phyloP scores from a whole-genome alignment of 1,140 invertebrate species.

The Telenomus remus region DNA sequence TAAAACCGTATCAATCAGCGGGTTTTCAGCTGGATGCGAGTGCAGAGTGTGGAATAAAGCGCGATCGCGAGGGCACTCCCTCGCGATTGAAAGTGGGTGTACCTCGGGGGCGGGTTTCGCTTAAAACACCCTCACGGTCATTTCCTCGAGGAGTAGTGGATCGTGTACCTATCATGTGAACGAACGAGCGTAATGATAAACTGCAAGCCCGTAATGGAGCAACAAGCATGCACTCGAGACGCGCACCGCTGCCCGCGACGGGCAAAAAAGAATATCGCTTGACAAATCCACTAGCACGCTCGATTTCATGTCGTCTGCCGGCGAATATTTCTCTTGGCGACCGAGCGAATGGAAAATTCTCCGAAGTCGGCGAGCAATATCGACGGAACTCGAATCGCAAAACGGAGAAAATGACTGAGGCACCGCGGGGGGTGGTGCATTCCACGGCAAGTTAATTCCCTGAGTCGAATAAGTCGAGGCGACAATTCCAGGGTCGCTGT shows the following conservation, averaged over 20 bases:
- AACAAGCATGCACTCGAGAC: constrained; percentile 22
- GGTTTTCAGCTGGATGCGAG: neutral
- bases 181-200: constrained; percentile 35
- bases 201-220: constrained; percentile 28
- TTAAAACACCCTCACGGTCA: constrained; percentile 6
- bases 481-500: constrained; percentile 67
- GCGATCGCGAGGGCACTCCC: neutral
- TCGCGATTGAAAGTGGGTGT: neutral
- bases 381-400: constrained; percentile 73
- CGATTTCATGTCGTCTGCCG: constrained; percentile 53
- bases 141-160: constrained; percentile 19
- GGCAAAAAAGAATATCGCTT: constrained; percentile 29
- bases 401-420: constrained; percentile 71
- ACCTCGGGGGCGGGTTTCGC: neutral
- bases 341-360: constrained; percentile 70
- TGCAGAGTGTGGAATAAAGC: constrained; percentile 3
- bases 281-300: constrained; percentile 52
- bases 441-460: constrained; percentile 69
- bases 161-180: constrained; percentile 30
- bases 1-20: neutral
- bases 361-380: constrained; percentile 70
- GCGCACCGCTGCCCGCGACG: constrained; percentile 16
- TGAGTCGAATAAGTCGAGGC: constrained; percentile 58
- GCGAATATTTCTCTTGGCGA: constrained; percentile 53
- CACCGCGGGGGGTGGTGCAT: constrained; percentile 56